Conservation (phyloP, 2,797 vertebrate genomes). For the Alfaro cultratus region DNA sequence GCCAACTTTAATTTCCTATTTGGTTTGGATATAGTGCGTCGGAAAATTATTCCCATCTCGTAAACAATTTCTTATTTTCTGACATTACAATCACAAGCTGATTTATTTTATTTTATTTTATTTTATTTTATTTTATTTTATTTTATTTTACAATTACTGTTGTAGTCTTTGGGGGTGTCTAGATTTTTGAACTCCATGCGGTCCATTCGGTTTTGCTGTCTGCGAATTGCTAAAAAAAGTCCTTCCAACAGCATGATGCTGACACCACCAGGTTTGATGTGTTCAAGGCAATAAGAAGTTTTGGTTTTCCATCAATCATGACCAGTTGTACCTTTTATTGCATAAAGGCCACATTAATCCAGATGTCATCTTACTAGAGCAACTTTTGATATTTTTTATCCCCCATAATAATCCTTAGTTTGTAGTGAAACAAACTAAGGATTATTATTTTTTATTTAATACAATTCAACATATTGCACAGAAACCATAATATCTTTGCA, state of each 20-base stretch:
- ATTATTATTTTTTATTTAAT: background rate
- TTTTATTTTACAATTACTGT: background rate
- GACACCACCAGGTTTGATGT: background rate
- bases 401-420: too few relatives aligned
- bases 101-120: too few relatives aligned
- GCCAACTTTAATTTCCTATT: background rate
- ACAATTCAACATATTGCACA: background rate
- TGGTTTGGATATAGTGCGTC: background rate
- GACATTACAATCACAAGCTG: background rate
- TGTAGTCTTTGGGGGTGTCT: background rate
- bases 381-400: background rate
- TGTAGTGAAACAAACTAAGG: background rate
- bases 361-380: background rate
- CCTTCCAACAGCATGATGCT: background rate
- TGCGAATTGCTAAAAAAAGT: too few relatives aligned
- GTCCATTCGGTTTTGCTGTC: too few relatives aligned
- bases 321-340: background rate
- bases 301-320: background rate
- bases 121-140: too few relatives aligned
- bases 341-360: background rate
- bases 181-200: background rate
- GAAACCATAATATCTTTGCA: background rate
- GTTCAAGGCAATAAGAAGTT: background rate
- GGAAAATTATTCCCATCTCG: background rate
- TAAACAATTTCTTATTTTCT: background rate